phyloP scores from a whole-genome alignment of 1,140 invertebrate species.

The Andrena cerasifolii region DNA sequence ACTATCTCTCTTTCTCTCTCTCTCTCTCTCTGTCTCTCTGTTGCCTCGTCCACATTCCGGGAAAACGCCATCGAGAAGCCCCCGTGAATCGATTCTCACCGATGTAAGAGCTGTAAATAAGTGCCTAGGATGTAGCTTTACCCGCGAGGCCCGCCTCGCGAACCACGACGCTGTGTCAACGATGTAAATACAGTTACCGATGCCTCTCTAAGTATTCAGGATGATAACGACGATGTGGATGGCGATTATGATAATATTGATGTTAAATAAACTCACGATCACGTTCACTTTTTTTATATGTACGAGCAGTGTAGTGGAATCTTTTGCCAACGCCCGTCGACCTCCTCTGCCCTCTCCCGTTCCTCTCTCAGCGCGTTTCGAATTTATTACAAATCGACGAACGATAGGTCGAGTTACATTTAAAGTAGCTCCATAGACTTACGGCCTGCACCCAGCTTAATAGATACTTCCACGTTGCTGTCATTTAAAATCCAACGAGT shows the following conservation, averaged over 20 bases:
- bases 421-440: no score
- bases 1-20: no score
- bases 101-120: conserved; percentile 58
- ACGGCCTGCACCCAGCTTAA: no score
- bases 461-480: no score
- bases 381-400: no score
- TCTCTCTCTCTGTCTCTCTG: neutral
- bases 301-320: conserved; percentile 10
- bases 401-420: no score
- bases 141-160: neutral
- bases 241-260: conserved; percentile 36
- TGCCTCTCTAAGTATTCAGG: conserved; percentile 46
- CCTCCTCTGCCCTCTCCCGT: neutral
- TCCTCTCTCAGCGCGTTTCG: neutral
- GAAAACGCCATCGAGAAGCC: conserved; percentile 20
- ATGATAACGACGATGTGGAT: conserved; percentile 27
- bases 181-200: conserved; percentile 76
- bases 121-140: conserved; percentile 26
- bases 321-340: neutral
- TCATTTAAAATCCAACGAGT: no score
- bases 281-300: conserved; percentile 51
- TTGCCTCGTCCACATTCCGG: conserved; percentile 6
- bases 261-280: conserved; percentile 65
- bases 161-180: conserved; percentile 60
- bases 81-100: conserved; percentile 17